Base-by-base conservation (phyloP, 2,888 invertebrate genomes). In the Pristionchus japonicus region DNA sequence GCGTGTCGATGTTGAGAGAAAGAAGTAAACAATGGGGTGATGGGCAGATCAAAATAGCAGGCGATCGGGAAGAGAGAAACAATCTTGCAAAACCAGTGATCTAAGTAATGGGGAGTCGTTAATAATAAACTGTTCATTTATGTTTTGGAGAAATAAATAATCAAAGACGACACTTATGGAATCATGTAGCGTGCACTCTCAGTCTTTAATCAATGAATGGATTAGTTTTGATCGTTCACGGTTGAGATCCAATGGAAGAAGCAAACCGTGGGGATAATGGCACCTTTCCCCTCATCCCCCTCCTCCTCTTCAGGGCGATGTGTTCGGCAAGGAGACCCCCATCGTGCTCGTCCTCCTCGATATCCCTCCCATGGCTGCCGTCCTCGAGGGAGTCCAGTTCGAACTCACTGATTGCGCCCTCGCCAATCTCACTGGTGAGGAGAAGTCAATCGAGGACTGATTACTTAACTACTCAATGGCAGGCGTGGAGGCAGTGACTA, bases 331-430 rank as follows among this genome's bases (percentile, higher is more conserved):
- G 85, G 91, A 92, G 17, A 88, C 88, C 95, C 97, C 97, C 0
- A 96, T 99, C 40, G 96, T 96, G 94, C 96, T 99, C 82, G 97
- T 97, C 94, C 96, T 99, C 91, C 96, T 99, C 93, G 99, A 99
- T 95, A 98, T 99, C 94, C 96, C 97, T 88, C 97, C 97, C 31
- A 98, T 98, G 97, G 97, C 97, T 96, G 97, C 96, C 17, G 97
- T 98, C n/a, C 96, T 99, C n/a, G 96, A 97, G 94, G 99, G 99
- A 91, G 98, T 99, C 84, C 97, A 98, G 13, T 98, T 98, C 98
- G 99, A 99, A 95, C 95, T 99, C 88, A 96, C 97, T 89, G 99
- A 99, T 95, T 98, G 98, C 95, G 98, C 99, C 80, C 96, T 98
- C 89, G 98, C 98, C 23, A 96, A 98, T 6, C 96, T 99, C 6